phyloP scores from a whole-genome alignment of 2,797 vertebrate genomes.

The Coendou prehensilis region DNA sequence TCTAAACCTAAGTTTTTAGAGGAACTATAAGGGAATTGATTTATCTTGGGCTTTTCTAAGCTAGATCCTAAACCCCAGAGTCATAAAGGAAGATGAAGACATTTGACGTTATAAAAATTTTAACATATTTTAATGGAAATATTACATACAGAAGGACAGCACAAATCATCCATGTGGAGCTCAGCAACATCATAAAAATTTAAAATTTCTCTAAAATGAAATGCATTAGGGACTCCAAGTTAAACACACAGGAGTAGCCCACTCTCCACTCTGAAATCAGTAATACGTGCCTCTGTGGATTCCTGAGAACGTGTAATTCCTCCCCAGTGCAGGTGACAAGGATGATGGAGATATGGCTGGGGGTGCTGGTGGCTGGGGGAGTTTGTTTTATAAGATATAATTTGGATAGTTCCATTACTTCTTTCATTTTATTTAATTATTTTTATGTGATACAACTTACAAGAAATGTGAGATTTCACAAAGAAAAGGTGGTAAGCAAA shows the following conservation, averaged over 20 bases:
- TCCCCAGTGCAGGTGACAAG: not conserved
- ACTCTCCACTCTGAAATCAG: not conserved
- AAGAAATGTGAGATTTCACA: not conserved
- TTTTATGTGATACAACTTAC: constrained; percentile 1
- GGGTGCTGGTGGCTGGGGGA: not conserved
- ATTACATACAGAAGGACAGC: not conserved
- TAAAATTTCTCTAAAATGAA: constrained; percentile 32
- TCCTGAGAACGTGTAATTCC: not conserved
- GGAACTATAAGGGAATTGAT: not conserved
- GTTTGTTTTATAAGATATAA: constrained; percentile 1
- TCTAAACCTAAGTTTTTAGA: constrained; percentile 14
- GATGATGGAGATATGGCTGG: not conserved
- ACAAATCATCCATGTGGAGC: not conserved
- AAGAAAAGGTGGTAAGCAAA: constrained; percentile 32
- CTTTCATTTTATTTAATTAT: not conserved
- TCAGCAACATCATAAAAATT: constrained; percentile 52
- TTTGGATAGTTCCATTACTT: not conserved
- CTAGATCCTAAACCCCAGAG: not conserved
- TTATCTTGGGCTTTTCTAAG: constrained; percentile 21
- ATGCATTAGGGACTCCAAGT: not conserved
- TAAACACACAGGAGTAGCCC: not conserved
- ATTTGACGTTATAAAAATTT: constrained; percentile 27
- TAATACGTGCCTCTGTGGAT: not conserved
- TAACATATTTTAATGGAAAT: constrained; percentile 54
- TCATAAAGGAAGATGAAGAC: constrained; percentile 3